Evolutionary conservation across 2,797 vertebrate species (phyloP), one percentile per base, ranked within the genome.

Genomic region (Delichon dasypus): DNA sequence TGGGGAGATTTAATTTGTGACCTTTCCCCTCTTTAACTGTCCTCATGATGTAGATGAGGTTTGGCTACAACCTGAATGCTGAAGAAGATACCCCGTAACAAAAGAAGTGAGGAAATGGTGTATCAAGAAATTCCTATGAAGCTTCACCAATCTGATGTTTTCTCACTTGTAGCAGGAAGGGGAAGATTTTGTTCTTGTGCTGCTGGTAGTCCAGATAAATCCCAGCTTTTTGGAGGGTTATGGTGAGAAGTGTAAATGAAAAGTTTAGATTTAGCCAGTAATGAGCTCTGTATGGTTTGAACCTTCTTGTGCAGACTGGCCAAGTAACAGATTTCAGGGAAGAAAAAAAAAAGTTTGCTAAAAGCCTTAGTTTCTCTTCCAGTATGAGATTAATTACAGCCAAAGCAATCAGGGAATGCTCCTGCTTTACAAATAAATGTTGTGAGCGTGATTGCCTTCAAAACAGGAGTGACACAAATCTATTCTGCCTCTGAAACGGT

Each of bases 371-470:
- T 89, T 95, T 84, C 70, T 77, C 86, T 91, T 95, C 94, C 55
- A 90, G 78, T 88, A 91, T 84, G 30, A 86, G 74, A 91, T 96
- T 97, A 97, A 94, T 95, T 95, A 87, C 89, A 89, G 57, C 70
- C 65, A 72, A 57, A 91, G 83, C 19, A n/a, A 77, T 65, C 11
- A 9, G 60, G 75, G 53, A 93, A 93, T 65, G 74, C 27, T 94
- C 55, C 88, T 66, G 55, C 38, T 95, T 94, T 91, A 90, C 65
- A 55, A 85, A 82, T 90, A 93, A 89, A 75, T 42, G 42, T 67
- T 78, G 90, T 76, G 53, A 95, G 81, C 18, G 50, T 65, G 79
- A 84, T 88, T 96, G 84, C 93, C 82, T 97, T 95, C 93, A 51
- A 91, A 96, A 76, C 80, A 42, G 62, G 96, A 94, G 44, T 51